phyloP scores from a whole-genome alignment of 1,140 invertebrate genomes.

The Neoseiulus cucumeris region DNA sequence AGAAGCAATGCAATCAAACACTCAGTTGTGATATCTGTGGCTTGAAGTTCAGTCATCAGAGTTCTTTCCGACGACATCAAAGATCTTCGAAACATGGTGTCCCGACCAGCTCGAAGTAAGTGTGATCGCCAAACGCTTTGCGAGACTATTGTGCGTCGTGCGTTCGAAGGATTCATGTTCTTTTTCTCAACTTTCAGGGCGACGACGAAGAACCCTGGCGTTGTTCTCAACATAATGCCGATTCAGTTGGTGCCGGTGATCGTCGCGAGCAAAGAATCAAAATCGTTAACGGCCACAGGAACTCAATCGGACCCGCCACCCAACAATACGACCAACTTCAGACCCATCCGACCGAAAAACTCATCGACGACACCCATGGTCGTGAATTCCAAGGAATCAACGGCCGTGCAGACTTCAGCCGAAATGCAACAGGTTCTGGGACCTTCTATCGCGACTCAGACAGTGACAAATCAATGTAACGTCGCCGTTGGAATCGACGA shows the following conservation, averaged over 20 bases:
- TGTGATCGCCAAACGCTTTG: background rate
- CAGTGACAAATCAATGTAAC: background rate
- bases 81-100: background rate
- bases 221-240: background rate
- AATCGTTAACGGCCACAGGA: no score
- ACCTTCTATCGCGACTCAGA: background rate
- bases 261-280: background rate
- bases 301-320: no score
- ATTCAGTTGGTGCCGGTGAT: background rate
- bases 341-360: no score
- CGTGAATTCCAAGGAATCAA: no score
- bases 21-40: background rate
- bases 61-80: background rate
- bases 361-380: no score
- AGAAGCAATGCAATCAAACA: background rate
- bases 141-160: background rate
- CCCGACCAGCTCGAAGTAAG: background rate
- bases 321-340: no score
- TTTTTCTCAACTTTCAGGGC: background rate
- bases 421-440: background rate
- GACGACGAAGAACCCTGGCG: background rate
- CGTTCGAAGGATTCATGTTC: no score
- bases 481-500: conserved; percentile 3
- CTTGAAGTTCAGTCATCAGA: background rate
- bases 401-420: background rate